Base-by-base conservation (phyloP, 1,140 invertebrate genomes). In the Chelonus insularis region DNA sequence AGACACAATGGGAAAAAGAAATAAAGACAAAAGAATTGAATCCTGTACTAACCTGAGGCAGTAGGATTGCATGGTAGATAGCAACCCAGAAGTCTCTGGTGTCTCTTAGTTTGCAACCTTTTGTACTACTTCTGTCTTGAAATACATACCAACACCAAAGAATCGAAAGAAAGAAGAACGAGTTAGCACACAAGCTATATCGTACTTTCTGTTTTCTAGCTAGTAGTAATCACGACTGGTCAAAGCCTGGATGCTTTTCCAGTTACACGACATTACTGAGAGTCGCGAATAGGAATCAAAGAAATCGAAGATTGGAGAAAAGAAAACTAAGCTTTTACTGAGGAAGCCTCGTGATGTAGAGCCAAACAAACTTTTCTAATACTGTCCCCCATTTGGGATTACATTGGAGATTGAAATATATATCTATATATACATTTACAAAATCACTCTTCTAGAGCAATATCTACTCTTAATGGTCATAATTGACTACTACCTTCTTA, bases 281-380 rank as follows among this genome's bases (percentile, higher is more conserved):
- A 41, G 48, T 36, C 21, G 32, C 43, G 57, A 16, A 37, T 32
- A 34, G 32, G 34, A 50, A 36, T 14, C 39, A 64, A 14, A 54
- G 39, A 48, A 52, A 61, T 57, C 57, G 56, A 65, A 59, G 54
- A 41, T 14, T 12, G 16, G 50, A 57, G 41, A 14, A 55, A 55
- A n/a, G 32, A 48, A 9, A 45, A 45, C 62, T 70, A 69, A 72
- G 70, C 70, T n/a, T n/a, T 68, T 50, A 65, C 66, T 73, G 62
- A 71, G 68, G 60, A 69, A 73, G 63, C 63, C 51, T 47, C 57
- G 64, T 72, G 71, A 77, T 72, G 70, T 77, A 79, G 67, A 72
- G 65, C 63, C 67, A 68, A 71, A 71, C 72, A 78, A 80, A 80
- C 76, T 80, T 80, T 80, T 77, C 75, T 80, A 80, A 80, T 80